A percentile compares a stretch with the other conserved stretches of the same genome.
Evolutionary conservation across 2,797 vertebrate species (phyloP).

Genomic region (Octomys mimax): DNA sequence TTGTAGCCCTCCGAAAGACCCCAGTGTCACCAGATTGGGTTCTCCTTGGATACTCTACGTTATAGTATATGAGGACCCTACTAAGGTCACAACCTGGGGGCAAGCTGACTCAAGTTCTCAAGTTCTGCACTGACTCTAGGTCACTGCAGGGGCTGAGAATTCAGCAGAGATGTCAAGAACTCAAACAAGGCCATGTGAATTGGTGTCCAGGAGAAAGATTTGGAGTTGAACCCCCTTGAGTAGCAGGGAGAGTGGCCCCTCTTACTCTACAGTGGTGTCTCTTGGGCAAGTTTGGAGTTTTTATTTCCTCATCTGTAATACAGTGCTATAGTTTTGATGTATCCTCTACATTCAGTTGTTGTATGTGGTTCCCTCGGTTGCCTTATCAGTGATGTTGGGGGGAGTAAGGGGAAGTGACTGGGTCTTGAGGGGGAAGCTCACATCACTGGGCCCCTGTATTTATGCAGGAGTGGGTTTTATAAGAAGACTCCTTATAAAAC

Average conservation of each 20-base stretch:
- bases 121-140: too few relatives aligned
- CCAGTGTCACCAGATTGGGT: background rate
- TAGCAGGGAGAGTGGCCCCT: background rate
- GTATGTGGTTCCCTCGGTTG: background rate
- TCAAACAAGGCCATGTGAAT: background rate
- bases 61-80: background rate
- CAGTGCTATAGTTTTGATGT: background rate
- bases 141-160: background rate
- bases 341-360: background rate
- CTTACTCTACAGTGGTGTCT: background rate
- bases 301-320: conserved; percentile 4
- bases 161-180: background rate
- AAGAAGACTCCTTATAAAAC: background rate
- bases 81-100: background rate
- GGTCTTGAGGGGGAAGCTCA: background rate
- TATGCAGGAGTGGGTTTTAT: background rate
- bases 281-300: background rate
- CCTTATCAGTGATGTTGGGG: too few relatives aligned
- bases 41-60: background rate
- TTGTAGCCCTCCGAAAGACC: background rate
- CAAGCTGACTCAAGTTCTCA: background rate
- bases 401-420: background rate
- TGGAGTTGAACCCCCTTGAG: background rate
- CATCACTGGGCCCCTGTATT: background rate
- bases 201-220: background rate